Evolutionary conservation across 1,140 invertebrate genomes (phyloP).

Genomic region (Drosophila elegans): DNA sequence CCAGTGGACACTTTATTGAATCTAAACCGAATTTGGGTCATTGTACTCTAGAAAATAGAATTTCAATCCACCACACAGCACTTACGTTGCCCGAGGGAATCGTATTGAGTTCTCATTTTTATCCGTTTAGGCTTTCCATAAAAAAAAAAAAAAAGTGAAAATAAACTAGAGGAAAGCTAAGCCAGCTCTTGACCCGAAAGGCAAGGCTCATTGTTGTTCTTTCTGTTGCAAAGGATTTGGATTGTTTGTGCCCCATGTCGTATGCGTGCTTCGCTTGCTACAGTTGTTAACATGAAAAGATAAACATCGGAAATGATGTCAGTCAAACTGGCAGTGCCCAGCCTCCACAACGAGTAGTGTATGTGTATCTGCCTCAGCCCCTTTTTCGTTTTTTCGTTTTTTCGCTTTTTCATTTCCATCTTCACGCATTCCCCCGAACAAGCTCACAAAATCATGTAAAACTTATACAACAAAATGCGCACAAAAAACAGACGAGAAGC

Average conservation of each 20-base stretch:
- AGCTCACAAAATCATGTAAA: conserved; percentile 41
- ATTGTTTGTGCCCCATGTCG: conserved; percentile 42
- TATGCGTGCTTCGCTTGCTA: conserved; percentile 30
- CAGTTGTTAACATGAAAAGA: conserved; percentile 78
- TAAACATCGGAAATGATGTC: conserved; percentile 83
- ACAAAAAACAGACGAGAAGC: conserved; percentile 43
- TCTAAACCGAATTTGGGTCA: conserved; percentile 24
- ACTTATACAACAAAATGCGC: conserved; percentile 32
- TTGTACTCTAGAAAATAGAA: conserved; percentile 24
- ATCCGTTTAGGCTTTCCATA: conserved; percentile 12
- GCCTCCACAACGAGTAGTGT: conserved; percentile 15
- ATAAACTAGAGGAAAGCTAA: conserved; percentile 1
- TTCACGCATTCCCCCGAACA: conserved; percentile 28
- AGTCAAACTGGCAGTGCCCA: conserved; percentile 60
- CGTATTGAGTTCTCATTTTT: conserved; percentile 1
- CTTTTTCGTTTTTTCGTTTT: neutral
- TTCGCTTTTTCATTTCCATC: conserved; percentile 12
- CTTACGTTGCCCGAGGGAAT: neutral
- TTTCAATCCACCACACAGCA: neutral
- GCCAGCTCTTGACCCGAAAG: conserved; percentile 39
- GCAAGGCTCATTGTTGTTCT: conserved; percentile 9
- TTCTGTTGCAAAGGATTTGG: conserved; percentile 39
- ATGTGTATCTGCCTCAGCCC: conserved; percentile 15
- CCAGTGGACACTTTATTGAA: conserved; percentile 18
- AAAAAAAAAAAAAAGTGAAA: conserved; percentile 20